Conservation (phyloP, 2,888 invertebrate species). For the Netelia fuscicornis region DNA sequence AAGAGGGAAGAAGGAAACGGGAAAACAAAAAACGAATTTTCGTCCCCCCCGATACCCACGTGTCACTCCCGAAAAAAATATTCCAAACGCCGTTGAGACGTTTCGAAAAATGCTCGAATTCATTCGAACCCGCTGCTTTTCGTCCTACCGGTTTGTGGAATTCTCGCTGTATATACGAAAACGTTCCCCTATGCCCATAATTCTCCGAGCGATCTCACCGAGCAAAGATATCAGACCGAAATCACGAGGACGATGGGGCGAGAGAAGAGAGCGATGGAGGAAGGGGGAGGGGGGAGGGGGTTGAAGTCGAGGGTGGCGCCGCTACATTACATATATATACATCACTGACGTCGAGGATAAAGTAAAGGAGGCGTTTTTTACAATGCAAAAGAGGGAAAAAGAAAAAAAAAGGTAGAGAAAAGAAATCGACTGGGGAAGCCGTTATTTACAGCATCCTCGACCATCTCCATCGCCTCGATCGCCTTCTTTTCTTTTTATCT, state of each 20-base stretch:
- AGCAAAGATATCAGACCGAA: neutral
- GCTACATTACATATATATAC: neutral
- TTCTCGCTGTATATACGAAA: slow-evolving; percentile 14
- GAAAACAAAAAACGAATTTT: slow-evolving; percentile 12
- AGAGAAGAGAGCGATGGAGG: neutral
- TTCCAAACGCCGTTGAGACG: too few species aligned
- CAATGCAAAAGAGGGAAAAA: neutral
- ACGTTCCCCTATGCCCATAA: neutral
- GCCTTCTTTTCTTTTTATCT: slow-evolving; percentile 30
- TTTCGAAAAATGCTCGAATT: slow-evolving; percentile 1
- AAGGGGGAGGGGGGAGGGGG: neutral
- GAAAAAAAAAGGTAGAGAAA: slow-evolving; percentile 57
- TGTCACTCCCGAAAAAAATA: neutral
- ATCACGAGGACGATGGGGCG: too few species aligned
- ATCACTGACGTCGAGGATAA: slow-evolving; percentile 7
- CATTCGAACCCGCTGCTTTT: slow-evolving; percentile 1
- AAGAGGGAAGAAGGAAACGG: slow-evolving; percentile 51
- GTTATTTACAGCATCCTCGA: slow-evolving; percentile 77
- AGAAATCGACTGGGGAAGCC: slow-evolving; percentile 71
- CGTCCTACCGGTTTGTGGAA: slow-evolving; percentile 34
- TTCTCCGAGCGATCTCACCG: slow-evolving; percentile 15
- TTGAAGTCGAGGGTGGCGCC: slow-evolving; percentile 22
- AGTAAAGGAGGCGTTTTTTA: slow-evolving; percentile 15
- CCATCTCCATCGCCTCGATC: slow-evolving; percentile 62
- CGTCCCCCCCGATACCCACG: neutral